Base-by-base conservation (phyloP, 1,140 invertebrate species). In the Drosophila nannoptera region DNA sequence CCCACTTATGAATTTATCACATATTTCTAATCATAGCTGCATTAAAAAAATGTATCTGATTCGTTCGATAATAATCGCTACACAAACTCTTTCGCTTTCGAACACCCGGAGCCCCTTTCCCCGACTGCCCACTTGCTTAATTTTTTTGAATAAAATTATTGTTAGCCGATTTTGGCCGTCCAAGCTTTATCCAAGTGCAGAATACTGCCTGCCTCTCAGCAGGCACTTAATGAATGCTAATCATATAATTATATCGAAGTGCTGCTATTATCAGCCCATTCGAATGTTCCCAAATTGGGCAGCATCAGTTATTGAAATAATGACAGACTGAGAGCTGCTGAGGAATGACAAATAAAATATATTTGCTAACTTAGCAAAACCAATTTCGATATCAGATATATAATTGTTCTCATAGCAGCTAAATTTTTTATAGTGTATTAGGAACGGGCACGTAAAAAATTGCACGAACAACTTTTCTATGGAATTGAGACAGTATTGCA, bases 401-500 rank as follows among this genome's bases (percentile, higher is more conserved):
- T 66, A 36, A 53, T 42, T 32, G 11, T 14, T 7, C 8, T 9
- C 22, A 38, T 8, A 38, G 43, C 12, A 22, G 29, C 22, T 42
- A 4, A 48, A 36, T 45, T 38, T 61, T 0, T 2, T 4, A 40
- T 55, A 36, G 7, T 8, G 38, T 33, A 33, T 62, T 14, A 5
- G 35, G 35, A 5, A 4, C 42, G 33, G 12, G 16, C 9, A 43
- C 29, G 12, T 32, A 5, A 36, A n/a, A 48, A 35, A 45, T 31
- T 42, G 22, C 2, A 33, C 33, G 7, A 29, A 35, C 9, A n/a
- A 16, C 43, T 29, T 49, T 65, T 33, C n/a, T 48, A 55, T 55
- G 36, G 31, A 56, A 32, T 40, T 65, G 33, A 45, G 35, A 50
- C 54, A 66, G 40, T 8, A 35, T 70, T 4, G 33, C 68, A 55